phyloP scores from a whole-genome alignment of 1,140 invertebrate species.

The Drosophila obscura region DNA sequence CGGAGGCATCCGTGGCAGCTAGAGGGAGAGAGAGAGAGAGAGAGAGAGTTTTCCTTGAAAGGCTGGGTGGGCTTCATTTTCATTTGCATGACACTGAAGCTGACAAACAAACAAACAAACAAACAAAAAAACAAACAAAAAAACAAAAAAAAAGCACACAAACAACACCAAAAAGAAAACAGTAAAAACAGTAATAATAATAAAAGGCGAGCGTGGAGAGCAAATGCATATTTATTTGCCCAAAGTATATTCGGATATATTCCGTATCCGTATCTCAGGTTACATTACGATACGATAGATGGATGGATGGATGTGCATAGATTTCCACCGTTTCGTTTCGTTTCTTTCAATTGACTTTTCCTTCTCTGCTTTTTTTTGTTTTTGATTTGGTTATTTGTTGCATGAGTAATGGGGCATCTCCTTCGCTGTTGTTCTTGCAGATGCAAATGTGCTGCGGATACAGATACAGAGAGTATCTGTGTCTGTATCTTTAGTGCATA shows the following conservation, averaged over 20 bases:
- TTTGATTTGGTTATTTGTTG: slow-evolving; percentile 54
- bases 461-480: slow-evolving; percentile 26
- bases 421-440: slow-evolving; percentile 20
- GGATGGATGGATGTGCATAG: slow-evolving; percentile 46
- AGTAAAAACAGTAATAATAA: slow-evolving; percentile 43
- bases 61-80: slow-evolving; percentile 53
- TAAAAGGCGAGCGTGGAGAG: slow-evolving; percentile 8
- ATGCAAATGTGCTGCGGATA: slow-evolving; percentile 66
- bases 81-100: slow-evolving; percentile 64
- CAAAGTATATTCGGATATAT: slow-evolving; percentile 56
- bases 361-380: not conserved
- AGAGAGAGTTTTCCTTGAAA: slow-evolving; percentile 10
- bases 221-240: slow-evolving; percentile 78
- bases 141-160: slow-evolving; percentile 6
- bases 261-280: slow-evolving; percentile 9
- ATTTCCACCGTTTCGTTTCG: slow-evolving; percentile 45
- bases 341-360: slow-evolving; percentile 21
- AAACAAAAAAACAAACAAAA: not conserved
- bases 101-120: slow-evolving; percentile 37
- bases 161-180: slow-evolving; percentile 7
- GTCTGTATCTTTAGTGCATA: slow-evolving; percentile 72
- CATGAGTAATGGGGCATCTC: slow-evolving; percentile 68
- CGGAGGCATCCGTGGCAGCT: slow-evolving; percentile 21
- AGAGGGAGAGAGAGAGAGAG: not conserved
- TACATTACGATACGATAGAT: slow-evolving; percentile 53